phyloP scores from a whole-genome alignment of 2,888 invertebrate species.

The Crepidodera aurea region DNA sequence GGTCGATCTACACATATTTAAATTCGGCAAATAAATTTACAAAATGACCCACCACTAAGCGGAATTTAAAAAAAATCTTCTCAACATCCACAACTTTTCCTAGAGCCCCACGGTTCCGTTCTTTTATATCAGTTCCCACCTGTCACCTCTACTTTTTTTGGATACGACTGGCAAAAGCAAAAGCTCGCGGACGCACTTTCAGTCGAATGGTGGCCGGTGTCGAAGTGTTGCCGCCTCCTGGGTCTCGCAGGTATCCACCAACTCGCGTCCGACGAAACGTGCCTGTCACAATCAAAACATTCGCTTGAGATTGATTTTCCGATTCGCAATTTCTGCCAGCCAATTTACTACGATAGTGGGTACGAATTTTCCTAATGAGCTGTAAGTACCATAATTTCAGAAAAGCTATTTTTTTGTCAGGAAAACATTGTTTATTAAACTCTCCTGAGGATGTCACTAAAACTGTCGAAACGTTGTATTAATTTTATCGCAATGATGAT shows the following conservation, averaged over 20 bases:
- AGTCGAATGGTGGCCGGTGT: constrained; percentile 27
- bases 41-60: no score
- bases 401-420: no score
- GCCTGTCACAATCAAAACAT: constrained; percentile 14
- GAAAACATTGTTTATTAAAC: no score
- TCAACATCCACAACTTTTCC: no score
- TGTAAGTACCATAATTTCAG: no score
- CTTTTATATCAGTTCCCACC: constrained; percentile 6
- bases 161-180: constrained; percentile 22
- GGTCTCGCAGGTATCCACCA: constrained; percentile 14
- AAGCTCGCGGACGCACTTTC: constrained; percentile 23
- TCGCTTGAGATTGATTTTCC: constrained; percentile 4
- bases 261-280: constrained; percentile 19
- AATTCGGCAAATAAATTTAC: no score
- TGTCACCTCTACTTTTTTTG: constrained; percentile 25
- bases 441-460: no score
- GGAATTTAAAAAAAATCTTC: no score
- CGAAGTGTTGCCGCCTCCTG: constrained; percentile 26
- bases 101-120: constrained; percentile 10
- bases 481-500: no score
- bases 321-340: constrained; percentile 5
- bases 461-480: no score
- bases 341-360: neutral
- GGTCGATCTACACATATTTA: no score
- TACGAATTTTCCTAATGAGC: neutral